Conservation (phyloP, 2,797 vertebrate genomes). For the Sitta carolinensis region DNA sequence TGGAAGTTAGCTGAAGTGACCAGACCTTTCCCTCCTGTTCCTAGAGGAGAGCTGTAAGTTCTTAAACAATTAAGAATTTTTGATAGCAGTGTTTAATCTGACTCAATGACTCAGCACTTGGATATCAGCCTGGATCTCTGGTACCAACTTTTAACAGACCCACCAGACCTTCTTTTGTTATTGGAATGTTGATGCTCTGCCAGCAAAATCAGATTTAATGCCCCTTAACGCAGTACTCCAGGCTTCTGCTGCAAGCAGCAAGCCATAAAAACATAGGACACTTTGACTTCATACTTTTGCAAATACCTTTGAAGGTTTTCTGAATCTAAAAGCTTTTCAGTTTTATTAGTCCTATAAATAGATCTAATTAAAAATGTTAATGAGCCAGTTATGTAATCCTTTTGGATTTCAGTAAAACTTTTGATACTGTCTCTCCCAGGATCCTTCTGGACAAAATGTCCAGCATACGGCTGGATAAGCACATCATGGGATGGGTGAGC, state of each 20-base stretch:
- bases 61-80: not conserved
- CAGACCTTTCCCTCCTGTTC: not conserved
- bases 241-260: not conserved
- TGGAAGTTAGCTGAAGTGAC: not conserved
- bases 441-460: not conserved
- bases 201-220: not conserved
- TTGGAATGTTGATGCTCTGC: not conserved
- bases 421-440: not conserved
- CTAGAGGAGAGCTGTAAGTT: not conserved
- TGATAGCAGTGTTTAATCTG: not conserved
- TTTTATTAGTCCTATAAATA: not conserved
- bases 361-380: not conserved
- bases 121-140: not conserved
- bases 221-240: not conserved
- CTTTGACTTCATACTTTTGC: not conserved
- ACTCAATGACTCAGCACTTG: not conserved
- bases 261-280: not conserved
- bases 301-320: not conserved
- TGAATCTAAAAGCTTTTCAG: not conserved
- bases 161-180: not conserved
- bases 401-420: not conserved
- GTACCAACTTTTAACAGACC: not conserved
- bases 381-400: not conserved
- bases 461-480: not conserved
- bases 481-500: not conserved